Evolutionary conservation across 2,888 invertebrate genomes (phyloP), one percentile per base, ranked within the genome.

Genomic region (Eumerus sabulonum): DNA sequence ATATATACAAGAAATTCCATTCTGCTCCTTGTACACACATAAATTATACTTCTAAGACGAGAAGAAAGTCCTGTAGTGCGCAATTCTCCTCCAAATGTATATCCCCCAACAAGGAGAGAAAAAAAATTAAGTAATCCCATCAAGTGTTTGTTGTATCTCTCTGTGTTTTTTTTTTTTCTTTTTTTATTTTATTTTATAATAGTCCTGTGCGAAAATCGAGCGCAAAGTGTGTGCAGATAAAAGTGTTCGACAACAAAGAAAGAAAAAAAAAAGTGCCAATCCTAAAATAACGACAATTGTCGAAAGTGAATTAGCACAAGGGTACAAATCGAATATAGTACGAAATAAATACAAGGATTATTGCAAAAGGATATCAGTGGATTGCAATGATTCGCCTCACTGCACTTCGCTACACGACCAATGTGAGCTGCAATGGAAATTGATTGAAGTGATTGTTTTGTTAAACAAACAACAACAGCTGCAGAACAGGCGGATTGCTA

Each of bases 311-410:
- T 27, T 27, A 27, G 27, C 7, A 7, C 2, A 27, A 27, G 7
- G 27, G 7, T 27, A 4, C 27, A 27, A 27, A 27, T 27, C 27
- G 27, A 27, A 27, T 27, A 27, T 27, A 27, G 27, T 27, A 27
- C 27, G 27, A 27, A n/a, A 27, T 27, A 7, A 27, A 27, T 27
- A 2, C 27, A 77, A 67, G 76, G 72, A 72, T 72, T 72, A 77
- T 73, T 68, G 57, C 72, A 48, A 73, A n/a, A 73, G 77, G 77
- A 77, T 77, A 77, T 77, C 77, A 77, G 77, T 77, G 77, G 73
- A 73, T 77, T 73, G 67, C 73, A 63, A 73, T 53, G 60, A 62
- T 53, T 77, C 63, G 59, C 50, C 57, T 63, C 45, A 27, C 3
- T 27, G 7, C 27, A 27, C 27, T 2, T 2, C 27, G 3, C 27